A percentile compares a stretch with the other conserved stretches of the same genome.
phyloP scores from a whole-genome alignment of 2,888 invertebrate species.

The Drosophila infuscata region DNA sequence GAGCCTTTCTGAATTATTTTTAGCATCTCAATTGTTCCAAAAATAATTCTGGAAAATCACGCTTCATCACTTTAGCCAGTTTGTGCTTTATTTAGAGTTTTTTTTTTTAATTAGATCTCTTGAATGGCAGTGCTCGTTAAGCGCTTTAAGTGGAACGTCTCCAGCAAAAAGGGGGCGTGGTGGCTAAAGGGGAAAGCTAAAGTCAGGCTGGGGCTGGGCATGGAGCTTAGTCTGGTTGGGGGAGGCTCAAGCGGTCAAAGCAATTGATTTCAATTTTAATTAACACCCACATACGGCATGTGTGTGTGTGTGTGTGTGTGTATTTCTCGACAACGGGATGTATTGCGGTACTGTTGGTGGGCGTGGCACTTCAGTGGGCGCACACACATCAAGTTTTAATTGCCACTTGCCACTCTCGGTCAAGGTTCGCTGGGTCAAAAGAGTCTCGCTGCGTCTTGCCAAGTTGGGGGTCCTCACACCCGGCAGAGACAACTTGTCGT shows the following conservation, averaged over 20 bases:
- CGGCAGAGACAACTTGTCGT: conserved; percentile 24
- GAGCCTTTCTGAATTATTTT: conserved; percentile 49
- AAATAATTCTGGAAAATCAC: conserved; percentile 37
- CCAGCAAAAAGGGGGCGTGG: not conserved
- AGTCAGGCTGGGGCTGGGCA: not conserved
- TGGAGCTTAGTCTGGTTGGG: not conserved
- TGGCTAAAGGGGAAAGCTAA: not conserved
- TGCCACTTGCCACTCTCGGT: conserved; percentile 69
- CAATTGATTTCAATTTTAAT: conserved; percentile 75
- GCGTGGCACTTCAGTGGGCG: conserved; percentile 40
- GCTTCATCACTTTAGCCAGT: conserved; percentile 14
- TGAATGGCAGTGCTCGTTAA: conserved; percentile 18
- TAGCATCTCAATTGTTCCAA: conserved; percentile 42
- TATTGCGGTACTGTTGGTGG: conserved; percentile 8
- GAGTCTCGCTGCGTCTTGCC: conserved; percentile 27
- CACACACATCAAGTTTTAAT: conserved; percentile 56
- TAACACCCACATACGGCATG: conserved; percentile 62
- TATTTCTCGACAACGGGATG: not conserved
- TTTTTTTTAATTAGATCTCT: conserved; percentile 6
- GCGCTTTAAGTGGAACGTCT: conserved; percentile 14
- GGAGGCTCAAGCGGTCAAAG: conserved; percentile 17
- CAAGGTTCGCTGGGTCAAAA: conserved; percentile 67
- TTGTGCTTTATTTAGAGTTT: conserved; percentile 36
- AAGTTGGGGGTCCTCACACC: conserved; percentile 56
- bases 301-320: conserved; percentile 3